Evolutionary conservation across 2,113 vertebrate species (phyloP).

Genomic region (Cricetomys ansorgei): DNA sequence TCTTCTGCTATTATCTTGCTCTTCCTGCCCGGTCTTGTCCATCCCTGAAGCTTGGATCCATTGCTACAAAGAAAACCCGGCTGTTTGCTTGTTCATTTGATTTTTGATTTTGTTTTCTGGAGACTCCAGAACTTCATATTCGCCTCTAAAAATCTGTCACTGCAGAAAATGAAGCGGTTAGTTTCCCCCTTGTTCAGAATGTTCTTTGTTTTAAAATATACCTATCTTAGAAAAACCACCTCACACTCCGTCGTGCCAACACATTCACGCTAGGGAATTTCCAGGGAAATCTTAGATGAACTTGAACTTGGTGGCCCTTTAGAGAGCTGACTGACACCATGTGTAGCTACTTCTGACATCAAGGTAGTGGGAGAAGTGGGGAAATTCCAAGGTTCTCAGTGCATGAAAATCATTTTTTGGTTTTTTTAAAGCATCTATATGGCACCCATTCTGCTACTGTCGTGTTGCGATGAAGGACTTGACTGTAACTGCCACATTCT

Average conservation of each 20-base stretch:
- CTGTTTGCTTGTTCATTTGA: not conserved
- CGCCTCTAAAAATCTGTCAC: not conserved
- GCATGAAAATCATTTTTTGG: constrained; percentile 21
- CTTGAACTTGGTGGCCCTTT: constrained; percentile 21
- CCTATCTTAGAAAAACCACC: constrained; percentile 41
- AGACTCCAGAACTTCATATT: not conserved
- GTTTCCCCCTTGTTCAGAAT: constrained; percentile 8
- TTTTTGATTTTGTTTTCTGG: not conserved
- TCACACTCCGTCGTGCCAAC: not conserved
- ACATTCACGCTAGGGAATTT: constrained; percentile 56
- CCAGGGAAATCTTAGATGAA: constrained; percentile 51
- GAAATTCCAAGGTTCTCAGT: constrained; percentile 55
- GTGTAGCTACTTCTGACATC: constrained; percentile 25
- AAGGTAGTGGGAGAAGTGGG: not conserved
- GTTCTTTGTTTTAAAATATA: not conserved
- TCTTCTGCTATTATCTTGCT: not conserved
- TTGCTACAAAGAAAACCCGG: not conserved
- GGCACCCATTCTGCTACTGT: not conserved
- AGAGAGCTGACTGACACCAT: not conserved
- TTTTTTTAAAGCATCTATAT: constrained; percentile 43
- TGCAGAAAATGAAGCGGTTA: not conserved
- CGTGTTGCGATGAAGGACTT: not conserved
- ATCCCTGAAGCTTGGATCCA: not conserved
- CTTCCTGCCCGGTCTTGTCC: not conserved
- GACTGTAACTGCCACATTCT: not conserved